Evolutionary conservation across 2,113 vertebrate species (phyloP).

Genomic region (Butorides virescens): DNA sequence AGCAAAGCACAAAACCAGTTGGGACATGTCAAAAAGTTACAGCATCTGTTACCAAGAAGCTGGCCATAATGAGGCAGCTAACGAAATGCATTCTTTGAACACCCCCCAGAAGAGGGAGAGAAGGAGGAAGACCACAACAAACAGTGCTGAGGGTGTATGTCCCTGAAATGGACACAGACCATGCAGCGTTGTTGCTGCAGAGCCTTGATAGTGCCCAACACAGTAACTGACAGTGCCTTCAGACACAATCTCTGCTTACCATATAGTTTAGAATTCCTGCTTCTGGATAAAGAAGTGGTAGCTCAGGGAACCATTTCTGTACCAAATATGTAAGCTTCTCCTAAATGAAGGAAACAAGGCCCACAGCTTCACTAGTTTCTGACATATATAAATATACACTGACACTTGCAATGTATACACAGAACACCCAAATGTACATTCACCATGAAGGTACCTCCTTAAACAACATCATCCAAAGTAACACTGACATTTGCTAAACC

Average conservation of each 20-base stretch:
- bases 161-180: background rate
- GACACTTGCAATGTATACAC: background rate
- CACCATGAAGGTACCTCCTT: background rate
- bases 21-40: background rate
- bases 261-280: conserved; percentile 76
- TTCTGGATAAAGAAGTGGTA: conserved; percentile 78
- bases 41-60: background rate
- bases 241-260: conserved; percentile 60
- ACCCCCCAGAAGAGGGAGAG: background rate
- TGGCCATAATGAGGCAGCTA: background rate
- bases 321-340: conserved; percentile 69
- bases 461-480: background rate
- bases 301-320: conserved; percentile 79
- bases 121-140: background rate
- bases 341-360: conserved; percentile 55
- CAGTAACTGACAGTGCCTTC: background rate
- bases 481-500: background rate
- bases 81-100: background rate
- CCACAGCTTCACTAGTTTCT: background rate
- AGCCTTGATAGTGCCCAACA: background rate
- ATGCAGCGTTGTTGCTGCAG: no score
- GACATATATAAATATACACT: background rate
- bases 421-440: background rate
- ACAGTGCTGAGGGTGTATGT: background rate
- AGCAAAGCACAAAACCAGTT: background rate